Evolutionary conservation across 2,888 invertebrate genomes (phyloP), one percentile per base, ranked within the genome.

Genomic region (Pimpla rufipes): DNA sequence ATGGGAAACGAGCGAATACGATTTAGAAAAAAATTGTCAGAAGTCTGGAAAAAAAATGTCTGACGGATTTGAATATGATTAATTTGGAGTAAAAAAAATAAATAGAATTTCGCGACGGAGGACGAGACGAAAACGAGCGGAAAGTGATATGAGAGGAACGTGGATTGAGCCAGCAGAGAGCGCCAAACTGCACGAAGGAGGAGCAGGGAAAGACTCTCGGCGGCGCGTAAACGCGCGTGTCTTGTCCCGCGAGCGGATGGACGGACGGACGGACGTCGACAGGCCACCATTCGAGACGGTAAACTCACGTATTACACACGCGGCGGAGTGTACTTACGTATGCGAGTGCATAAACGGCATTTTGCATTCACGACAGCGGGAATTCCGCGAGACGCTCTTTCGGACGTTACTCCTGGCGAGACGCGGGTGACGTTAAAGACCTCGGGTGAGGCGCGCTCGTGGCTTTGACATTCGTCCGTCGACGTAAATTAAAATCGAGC

Each of bases 311-410:
- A 66, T 50, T 23, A 18, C 59, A 74, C 37, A 67, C 40, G 62
- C 78, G 75, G 42, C 73, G 42, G 64, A 40, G 75, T 77, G 50
- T 55, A 82, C 82, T 86, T 75, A 78, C 68, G 82, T 86, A 83
- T 77, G 83, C 85, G 67, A 80, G 82, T 64, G 83, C 83, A 79
- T 59, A 84, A 86, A 85, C 76, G 76, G 40, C 29, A 5, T 59
- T 52, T 70, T 77, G 77, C 86, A 73, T 80, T 85, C 80, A 59
- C 45, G 82, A 80, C 57, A 13, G 57, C 45, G 40, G 35, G 74
- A 67, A 59, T 75, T 62, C 29, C 50, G 42, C 75, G 76, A 71
- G 70, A 73, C 68, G 47, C 11, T 21, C 55, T 10, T 71, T 66
- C 66, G 52, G 62, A 71, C 68, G 50, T 37, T 80, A 57, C 40